phyloP scores from a whole-genome alignment of 2,888 invertebrate species.

The Drosophila hawaiiensis region DNA sequence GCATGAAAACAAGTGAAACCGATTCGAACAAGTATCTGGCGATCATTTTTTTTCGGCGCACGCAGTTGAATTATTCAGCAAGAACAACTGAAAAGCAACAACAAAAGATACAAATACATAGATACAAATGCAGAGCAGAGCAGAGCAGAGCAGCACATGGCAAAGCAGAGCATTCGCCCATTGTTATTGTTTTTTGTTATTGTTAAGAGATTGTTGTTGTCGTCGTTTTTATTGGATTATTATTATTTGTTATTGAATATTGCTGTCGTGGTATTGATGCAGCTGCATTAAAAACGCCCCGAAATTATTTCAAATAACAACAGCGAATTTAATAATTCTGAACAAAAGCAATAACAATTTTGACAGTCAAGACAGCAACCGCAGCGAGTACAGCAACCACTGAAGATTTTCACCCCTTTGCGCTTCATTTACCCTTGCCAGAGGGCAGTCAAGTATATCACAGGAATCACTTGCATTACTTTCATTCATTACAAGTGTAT shows the following conservation, averaged over 20 bases:
- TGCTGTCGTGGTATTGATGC: conserved; percentile 3
- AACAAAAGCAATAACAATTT: neutral
- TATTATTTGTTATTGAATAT: conserved; percentile 8
- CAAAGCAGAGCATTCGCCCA: conserved; percentile 7
- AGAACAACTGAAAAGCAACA: conserved; percentile 21
- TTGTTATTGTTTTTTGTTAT: conserved; percentile 23
- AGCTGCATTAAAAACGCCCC: conserved; percentile 47
- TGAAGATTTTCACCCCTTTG: neutral
- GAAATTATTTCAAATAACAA: conserved; percentile 9
- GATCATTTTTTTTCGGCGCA: conserved; percentile 39
- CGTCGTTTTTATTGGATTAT: neutral
- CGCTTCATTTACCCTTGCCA: neutral
- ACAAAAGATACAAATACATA: conserved; percentile 40
- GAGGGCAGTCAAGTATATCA: neutral
- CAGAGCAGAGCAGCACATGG: neutral
- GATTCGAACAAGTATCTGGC: conserved; percentile 68
- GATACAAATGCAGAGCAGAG: conserved; percentile 22
- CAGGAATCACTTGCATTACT: neutral
- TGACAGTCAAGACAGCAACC: conserved; percentile 17
- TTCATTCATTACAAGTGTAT: neutral
- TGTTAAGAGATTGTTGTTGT: conserved; percentile 24
- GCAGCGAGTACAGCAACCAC: conserved; percentile 31
- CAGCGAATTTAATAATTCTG: neutral
- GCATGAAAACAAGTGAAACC: conserved; percentile 58
- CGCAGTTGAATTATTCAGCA: conserved; percentile 38